These are phyloP conservation scores for Acronicta psi DNA, from an alignment of 2,888 invertebrate genomes.

Conservation along the genomic window DNA sequence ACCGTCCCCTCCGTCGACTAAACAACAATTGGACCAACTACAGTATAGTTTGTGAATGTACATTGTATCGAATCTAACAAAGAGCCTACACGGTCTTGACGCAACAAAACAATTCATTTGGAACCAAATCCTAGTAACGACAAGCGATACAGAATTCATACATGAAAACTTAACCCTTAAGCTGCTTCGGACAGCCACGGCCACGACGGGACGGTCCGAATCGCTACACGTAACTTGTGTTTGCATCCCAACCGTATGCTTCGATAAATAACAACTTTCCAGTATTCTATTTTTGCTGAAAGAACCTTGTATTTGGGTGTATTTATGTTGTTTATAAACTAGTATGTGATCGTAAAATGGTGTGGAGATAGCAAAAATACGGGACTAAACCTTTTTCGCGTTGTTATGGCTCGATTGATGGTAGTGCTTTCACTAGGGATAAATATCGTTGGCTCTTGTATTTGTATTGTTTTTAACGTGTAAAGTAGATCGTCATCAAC, in stretches of 20 bases:
- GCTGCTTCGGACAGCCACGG: conserved; percentile 1
- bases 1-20: too few relatives aligned
- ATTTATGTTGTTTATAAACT: conserved; percentile 20
- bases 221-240: conserved; percentile 1
- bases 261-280: conserved; percentile 17
- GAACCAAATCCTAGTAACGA: background rate
- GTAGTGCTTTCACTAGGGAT: background rate
- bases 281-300: conserved; percentile 6
- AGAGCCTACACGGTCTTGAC: background rate
- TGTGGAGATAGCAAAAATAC: background rate
- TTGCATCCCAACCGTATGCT: background rate
- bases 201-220: conserved; percentile 8
- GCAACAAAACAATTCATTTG: background rate
- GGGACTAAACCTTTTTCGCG: conserved; percentile 1
- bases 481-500: too few relatives aligned
- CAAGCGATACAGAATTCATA: background rate
- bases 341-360: conserved; percentile 21
- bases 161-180: background rate
- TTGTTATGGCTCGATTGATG: conserved; percentile 21
- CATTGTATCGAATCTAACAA: background rate
- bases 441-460: too few relatives aligned
- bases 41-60: too few relatives aligned
- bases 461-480: too few relatives aligned
- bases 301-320: conserved; percentile 19
- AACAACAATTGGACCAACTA: too few relatives aligned